Conservation (phyloP, 2,888 invertebrate species). For the Epistrophella euchroma region DNA sequence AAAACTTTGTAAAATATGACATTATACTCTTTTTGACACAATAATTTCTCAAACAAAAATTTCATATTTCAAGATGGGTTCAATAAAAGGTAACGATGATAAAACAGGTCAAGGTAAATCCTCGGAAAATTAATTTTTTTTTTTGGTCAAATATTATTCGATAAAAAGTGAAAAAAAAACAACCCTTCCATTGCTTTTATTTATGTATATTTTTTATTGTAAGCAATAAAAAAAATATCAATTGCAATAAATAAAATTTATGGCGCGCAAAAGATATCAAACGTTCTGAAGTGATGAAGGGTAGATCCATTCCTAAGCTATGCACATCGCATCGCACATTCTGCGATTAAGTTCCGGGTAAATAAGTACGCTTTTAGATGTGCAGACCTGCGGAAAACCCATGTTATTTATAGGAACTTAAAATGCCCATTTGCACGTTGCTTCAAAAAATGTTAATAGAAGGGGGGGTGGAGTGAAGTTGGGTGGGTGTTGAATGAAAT, state of each 20-base stretch:
- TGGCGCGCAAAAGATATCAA: conserved; percentile 49
- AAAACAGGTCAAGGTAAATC: background rate
- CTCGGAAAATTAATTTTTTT: background rate
- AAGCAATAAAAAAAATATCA: conserved; percentile 54
- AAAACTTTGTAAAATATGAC: too few relatives aligned
- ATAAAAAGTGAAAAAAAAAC: conserved; percentile 28
- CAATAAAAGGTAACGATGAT: background rate
- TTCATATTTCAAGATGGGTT: too few relatives aligned
- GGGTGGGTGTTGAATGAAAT: conserved; percentile 16
- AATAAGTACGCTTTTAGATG: conserved; percentile 59
- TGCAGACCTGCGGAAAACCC: conserved; percentile 59
- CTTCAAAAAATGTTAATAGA: conserved; percentile 30
- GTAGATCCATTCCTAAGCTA: conserved; percentile 29
- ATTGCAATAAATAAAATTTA: conserved; percentile 61
- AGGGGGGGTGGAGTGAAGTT: background rate
- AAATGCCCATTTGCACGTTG: conserved; percentile 66
- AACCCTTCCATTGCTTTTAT: conserved; percentile 23
- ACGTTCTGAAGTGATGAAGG: conserved; percentile 26
- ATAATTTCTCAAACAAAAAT: too few relatives aligned
- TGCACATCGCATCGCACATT: conserved; percentile 14
- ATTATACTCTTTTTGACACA: too few relatives aligned
- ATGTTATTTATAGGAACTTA: conserved; percentile 67
- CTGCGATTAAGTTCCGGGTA: conserved; percentile 50
- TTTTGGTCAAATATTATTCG: conserved; percentile 20
- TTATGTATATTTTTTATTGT: conserved; percentile 12